Percentiles rank a stretch among this genome's conserved stretches.
phyloP scores from a whole-genome alignment of 2,113 vertebrate species.

The Laticauda laticaudata region DNA sequence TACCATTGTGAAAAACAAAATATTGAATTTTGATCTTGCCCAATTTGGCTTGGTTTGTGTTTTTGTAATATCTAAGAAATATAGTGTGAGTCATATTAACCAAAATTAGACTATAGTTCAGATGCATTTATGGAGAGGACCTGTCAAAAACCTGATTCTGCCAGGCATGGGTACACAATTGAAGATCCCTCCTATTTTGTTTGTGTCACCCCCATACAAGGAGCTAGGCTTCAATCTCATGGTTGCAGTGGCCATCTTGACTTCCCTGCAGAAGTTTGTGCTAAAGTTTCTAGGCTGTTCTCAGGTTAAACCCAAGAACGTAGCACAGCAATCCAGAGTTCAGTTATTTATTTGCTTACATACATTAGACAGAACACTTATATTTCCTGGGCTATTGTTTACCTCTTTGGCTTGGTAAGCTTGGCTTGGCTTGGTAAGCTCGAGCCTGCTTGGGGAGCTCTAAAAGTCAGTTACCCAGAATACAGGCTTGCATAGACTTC shows the following conservation, averaged over 20 bases:
- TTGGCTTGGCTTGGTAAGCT: slow-evolving; percentile 95
- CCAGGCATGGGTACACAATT: background rate
- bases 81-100: background rate
- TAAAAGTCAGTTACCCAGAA: slow-evolving; percentile 98
- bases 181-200: background rate
- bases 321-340: background rate
- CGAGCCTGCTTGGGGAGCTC: slow-evolving; percentile 95
- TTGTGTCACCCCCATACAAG: background rate
- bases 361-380: slow-evolving; percentile 70
- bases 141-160: background rate
- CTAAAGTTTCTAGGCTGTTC: background rate
- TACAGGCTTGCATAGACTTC: slow-evolving; percentile 89
- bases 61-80: background rate
- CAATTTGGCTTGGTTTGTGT: background rate
- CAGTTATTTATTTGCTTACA: background rate
- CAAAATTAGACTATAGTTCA: background rate
- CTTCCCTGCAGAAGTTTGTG: background rate
- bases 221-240: background rate
- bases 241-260: background rate
- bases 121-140: background rate
- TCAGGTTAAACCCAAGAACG: background rate
- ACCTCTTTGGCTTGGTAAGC: slow-evolving; percentile 93
- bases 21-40: background rate
- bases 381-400: slow-evolving; percentile 94
- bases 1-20: background rate